These are phyloP conservation scores for Brachyrhaphis roseni DNA, from an alignment of 2,797 vertebrate species.

Conservation along the genomic window DNA sequence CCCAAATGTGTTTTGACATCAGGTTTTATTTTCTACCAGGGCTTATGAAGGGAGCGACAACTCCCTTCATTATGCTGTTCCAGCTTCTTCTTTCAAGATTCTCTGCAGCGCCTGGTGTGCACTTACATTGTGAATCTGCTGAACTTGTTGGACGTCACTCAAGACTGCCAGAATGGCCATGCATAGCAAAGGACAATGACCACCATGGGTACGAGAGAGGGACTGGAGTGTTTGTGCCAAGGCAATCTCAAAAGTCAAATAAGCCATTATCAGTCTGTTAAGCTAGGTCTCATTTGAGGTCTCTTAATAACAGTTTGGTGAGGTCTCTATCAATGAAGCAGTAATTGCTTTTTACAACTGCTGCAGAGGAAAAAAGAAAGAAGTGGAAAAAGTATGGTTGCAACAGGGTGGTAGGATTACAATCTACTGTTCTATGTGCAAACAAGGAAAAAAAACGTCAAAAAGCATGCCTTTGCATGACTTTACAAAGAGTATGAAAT, in stretches of 20 bases:
- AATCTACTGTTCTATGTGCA: conserved; percentile 5
- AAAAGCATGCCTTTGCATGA: conserved; percentile 18
- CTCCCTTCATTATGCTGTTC: conserved; percentile 67
- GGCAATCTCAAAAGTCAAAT: conserved; percentile 80
- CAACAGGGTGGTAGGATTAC: conserved; percentile 50
- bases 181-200: conserved; percentile 79
- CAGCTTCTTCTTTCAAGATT: conserved; percentile 72
- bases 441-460: not conserved
- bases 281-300: conserved; percentile 76
- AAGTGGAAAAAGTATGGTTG: conserved; percentile 49
- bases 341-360: conserved; percentile 75
- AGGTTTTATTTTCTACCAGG: conserved; percentile 62
- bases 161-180: conserved; percentile 73
- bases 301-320: conserved; percentile 80
- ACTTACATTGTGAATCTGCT: conserved; percentile 76
- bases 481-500: conserved; percentile 20
- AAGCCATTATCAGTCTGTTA: conserved; percentile 84
- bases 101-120: conserved; percentile 70
- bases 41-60: conserved; percentile 70
- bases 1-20: conserved; percentile 66
- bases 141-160: conserved; percentile 81
- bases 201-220: conserved; percentile 71
- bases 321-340: conserved; percentile 68
- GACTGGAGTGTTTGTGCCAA: conserved; percentile 75
- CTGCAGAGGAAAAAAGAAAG: conserved; percentile 65